Percentiles rank a stretch among this genome's conserved stretches.
phyloP scores from a whole-genome alignment of 2,888 invertebrate genomes.

The Stegana nigrithorax region DNA sequence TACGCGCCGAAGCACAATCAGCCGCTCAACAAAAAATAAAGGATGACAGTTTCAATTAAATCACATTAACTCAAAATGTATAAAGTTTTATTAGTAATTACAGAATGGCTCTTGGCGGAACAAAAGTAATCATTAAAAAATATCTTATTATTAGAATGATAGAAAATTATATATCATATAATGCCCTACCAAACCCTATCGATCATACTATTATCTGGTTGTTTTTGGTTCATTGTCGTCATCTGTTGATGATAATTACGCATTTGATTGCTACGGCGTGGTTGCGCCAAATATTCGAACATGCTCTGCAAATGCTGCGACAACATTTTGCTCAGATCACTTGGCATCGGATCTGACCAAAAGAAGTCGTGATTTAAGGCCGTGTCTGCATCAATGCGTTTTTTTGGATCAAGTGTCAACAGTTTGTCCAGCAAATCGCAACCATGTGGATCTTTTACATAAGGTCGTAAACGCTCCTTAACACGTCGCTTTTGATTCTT shows the following conservation, averaged over 20 bases:
- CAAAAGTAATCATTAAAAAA: too few species aligned
- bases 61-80: background rate
- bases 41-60: constrained; percentile 39
- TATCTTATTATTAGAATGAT: too few species aligned
- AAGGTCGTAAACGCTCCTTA: constrained; percentile 86
- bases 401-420: constrained; percentile 90
- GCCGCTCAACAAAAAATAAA: constrained; percentile 38
- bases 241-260: constrained; percentile 78
- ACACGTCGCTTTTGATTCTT: constrained; percentile 88
- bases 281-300: constrained; percentile 91
- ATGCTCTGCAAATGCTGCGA: constrained; percentile 91
- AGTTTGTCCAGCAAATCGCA: constrained; percentile 94
- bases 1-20: constrained; percentile 37
- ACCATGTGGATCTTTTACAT: constrained; percentile 91
- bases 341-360: constrained; percentile 97
- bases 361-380: constrained; percentile 98
- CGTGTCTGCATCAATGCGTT: constrained; percentile 88
- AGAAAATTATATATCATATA: background rate
- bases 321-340: constrained; percentile 90
- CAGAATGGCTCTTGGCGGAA: too few species aligned
- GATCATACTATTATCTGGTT: constrained; percentile 86
- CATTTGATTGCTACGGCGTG: constrained; percentile 78
- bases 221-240: constrained; percentile 70
- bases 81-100: too few species aligned
- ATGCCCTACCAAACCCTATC: constrained; percentile 81